A percentile compares a stretch with the other conserved stretches of the same genome.
Evolutionary conservation across 2,113 vertebrate species (phyloP).

Genomic region (Chionodraco myersi): DNA sequence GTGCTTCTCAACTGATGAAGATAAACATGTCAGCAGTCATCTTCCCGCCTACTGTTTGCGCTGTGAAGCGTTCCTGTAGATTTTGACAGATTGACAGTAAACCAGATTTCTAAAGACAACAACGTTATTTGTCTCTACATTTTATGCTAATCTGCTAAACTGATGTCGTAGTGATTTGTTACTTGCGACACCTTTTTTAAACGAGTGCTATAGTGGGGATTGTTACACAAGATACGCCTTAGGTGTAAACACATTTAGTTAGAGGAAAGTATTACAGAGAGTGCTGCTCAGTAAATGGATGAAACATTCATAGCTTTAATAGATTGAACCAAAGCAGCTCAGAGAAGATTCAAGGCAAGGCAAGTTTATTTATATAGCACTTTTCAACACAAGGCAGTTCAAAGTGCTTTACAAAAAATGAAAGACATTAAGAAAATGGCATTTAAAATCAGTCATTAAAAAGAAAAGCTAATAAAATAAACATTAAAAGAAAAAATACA

Average conservation of each 20-base stretch:
- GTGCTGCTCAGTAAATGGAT: slow-evolving; percentile 14
- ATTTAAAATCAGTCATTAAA: no score
- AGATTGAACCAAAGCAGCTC: slow-evolving; percentile 17
- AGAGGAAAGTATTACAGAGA: neutral
- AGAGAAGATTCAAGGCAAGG: slow-evolving; percentile 34
- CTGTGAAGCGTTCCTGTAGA: neutral
- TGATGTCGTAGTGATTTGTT: neutral
- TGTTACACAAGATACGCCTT: neutral
- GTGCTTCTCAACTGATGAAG: slow-evolving; percentile 13
- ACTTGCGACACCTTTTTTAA: neutral
- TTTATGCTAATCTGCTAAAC: slow-evolving; percentile 4
- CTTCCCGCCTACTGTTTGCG: slow-evolving; percentile 5
- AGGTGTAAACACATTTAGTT: neutral
- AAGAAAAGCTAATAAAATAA: no score
- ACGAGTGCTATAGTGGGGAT: neutral
- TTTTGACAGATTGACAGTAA: neutral
- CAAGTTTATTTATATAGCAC: no score
- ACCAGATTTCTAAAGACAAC: neutral
- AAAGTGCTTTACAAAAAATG: no score
- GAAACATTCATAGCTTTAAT: slow-evolving; percentile 36
- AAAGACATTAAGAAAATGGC: no score
- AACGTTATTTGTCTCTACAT: neutral
- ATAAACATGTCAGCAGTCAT: slow-evolving; percentile 26
- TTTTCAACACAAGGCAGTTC: no score
- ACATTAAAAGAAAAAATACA: no score